A percentile compares a stretch with the other conserved stretches of the same genome.
Evolutionary conservation across 2,797 vertebrate species (phyloP).

Genomic region (Sparidentex hasta): DNA sequence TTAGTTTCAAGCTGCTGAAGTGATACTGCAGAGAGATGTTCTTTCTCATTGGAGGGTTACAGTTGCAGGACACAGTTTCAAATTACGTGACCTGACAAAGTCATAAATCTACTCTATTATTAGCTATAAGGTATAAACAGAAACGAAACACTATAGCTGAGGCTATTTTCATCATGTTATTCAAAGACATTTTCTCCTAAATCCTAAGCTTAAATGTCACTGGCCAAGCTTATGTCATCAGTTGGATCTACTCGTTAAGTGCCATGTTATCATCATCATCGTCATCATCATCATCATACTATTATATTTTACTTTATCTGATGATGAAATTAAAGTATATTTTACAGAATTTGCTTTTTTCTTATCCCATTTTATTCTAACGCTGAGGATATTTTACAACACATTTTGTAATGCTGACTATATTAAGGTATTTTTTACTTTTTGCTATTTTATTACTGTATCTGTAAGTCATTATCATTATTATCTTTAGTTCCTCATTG

Average conservation of each 20-base stretch:
- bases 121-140: constrained; percentile 78
- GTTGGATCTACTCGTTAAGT: constrained; percentile 26
- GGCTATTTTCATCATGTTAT: constrained; percentile 67
- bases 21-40: constrained; percentile 63
- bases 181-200: constrained; percentile 63
- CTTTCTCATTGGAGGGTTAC: constrained; percentile 59
- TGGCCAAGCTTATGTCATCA: constrained; percentile 48
- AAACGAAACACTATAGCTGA: constrained; percentile 68
- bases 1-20: constrained; percentile 41
- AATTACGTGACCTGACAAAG: constrained; percentile 74
- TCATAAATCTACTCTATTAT: constrained; percentile 76
- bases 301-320: constrained; percentile 12
- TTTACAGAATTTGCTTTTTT: no score
- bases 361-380: no score
- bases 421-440: no score
- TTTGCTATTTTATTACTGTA: no score
- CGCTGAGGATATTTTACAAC: no score
- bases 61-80: constrained; percentile 74
- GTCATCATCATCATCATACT: background rate
- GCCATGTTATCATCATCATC: constrained; percentile 16
- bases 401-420: no score
- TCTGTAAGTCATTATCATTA: no score
- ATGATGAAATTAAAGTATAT: constrained; percentile 7
- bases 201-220: constrained; percentile 63
- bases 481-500: no score